Base-by-base conservation (phyloP, 1,140 invertebrate genomes). In the Propsilocerus akamusi region DNA sequence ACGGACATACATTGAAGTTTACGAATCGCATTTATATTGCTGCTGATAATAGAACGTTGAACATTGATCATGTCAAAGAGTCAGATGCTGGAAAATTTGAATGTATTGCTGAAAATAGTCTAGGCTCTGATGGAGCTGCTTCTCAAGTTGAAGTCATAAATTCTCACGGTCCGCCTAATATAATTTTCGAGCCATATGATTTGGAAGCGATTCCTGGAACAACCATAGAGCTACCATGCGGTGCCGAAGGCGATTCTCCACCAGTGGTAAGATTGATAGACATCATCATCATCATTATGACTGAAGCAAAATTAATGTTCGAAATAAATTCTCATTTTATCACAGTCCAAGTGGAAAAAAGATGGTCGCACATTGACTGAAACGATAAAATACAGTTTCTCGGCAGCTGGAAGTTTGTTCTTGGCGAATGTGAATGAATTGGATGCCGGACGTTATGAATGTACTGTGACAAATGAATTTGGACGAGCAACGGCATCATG, bases 371-470 rank as follows among this genome's bases (percentile, higher is more conserved):
- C 66, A 49, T 53, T 84, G 53, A 51, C 63, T 62, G 37, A 65
- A 56, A 67, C 69, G 64, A 61, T 70, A 57, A 60, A 75, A 72
- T 63, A 72, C 30, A 71, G 72, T 59, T 66, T 82, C 26, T 75
- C 77, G 6, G 61, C 74, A 24, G 74, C 74, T 30, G 87, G 86
- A 20, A 85, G 80, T 62, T 68, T 95, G 46, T 79, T 82, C 55
- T 77, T 95, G 46, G 79, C 78, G 53, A 86, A 86, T 57, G 70
- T 91, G 1, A 76, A 75, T 2, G 55, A 73, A 17, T 63, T 69
- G 23, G 87, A 93, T 59, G 74, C 76, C 46, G 92, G 91, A n/a
- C 73, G 78, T 12, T 96, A 96, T 65, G 86, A 92, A 67, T 96
- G 92, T 59, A 75, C 77, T 5, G 83, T 87, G 0, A 73, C 77